A percentile compares a stretch with the other conserved stretches of the same genome.
phyloP scores from a whole-genome alignment of 2,888 invertebrate species.

The Melitaea athalia region DNA sequence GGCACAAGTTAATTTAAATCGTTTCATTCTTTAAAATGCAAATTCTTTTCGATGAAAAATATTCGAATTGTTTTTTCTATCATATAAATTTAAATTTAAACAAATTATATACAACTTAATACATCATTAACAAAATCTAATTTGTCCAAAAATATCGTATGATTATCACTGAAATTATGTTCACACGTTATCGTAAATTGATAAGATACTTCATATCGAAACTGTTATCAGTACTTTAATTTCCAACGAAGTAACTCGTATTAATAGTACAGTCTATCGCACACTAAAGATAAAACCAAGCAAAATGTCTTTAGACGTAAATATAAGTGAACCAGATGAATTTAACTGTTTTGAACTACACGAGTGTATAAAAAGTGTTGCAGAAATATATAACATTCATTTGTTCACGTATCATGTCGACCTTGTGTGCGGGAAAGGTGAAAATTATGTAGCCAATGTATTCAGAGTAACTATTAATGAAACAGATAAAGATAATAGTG shows the following conservation, averaged over 20 bases:
- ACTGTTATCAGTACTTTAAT: conserved; percentile 29
- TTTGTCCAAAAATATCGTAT: background rate
- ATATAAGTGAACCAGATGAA: conserved; percentile 72
- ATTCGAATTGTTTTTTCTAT: too few species aligned
- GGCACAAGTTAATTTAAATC: too few species aligned
- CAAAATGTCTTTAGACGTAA: conserved; percentile 75
- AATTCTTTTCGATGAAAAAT: too few species aligned
- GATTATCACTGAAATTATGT: conserved; percentile 7
- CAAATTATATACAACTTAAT: too few species aligned
- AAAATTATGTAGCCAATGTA: conserved; percentile 67
- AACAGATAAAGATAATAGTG: conserved; percentile 46
- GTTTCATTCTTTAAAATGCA: too few species aligned
- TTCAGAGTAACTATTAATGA: conserved; percentile 65
- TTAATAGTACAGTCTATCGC: conserved; percentile 14
- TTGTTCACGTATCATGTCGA: conserved; percentile 69
- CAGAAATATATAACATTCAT: conserved; percentile 52
- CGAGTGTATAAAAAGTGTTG: conserved; percentile 57
- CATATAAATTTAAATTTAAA: too few species aligned
- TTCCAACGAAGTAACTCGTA: conserved; percentile 18
- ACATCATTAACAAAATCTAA: background rate
- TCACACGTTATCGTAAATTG: conserved; percentile 7
- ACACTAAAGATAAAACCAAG: background rate
- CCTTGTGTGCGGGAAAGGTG: conserved; percentile 61
- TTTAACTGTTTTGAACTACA: conserved; percentile 69
- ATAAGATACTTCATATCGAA: conserved; percentile 31